These are phyloP conservation scores for Belonocnema kinseyi DNA, from an alignment of 1,140 invertebrate genomes.

Conservation along the genomic window DNA sequence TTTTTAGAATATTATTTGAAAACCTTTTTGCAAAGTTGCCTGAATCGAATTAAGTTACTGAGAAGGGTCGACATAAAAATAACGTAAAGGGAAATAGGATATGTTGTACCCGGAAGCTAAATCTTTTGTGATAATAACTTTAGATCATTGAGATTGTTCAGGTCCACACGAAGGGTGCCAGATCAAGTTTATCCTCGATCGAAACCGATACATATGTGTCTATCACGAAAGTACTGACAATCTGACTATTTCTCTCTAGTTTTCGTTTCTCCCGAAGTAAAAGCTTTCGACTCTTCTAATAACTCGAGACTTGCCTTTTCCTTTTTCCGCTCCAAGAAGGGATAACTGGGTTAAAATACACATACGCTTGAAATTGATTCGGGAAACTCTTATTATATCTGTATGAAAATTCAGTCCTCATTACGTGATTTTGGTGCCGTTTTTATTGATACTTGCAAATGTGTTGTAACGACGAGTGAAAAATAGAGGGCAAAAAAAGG, in stretches of 20 bases:
- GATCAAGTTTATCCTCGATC: not conserved
- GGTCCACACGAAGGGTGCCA: not conserved
- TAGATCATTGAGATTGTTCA: slow-evolving; percentile 21
- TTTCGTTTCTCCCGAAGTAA: not conserved
- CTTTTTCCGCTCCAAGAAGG: not conserved
- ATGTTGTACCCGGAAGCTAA: not conserved
- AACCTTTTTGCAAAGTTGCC: not conserved
- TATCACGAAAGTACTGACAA: not conserved
- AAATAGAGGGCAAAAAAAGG: not conserved
- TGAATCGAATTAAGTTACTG: not conserved
- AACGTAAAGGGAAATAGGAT: not conserved
- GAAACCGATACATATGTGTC: not conserved
- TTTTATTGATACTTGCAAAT: slow-evolving; percentile 14
- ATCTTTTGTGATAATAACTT: slow-evolving; percentile 12
- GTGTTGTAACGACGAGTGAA: not conserved
- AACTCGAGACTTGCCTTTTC: not conserved
- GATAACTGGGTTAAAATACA: not conserved
- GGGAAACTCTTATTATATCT: not conserved
- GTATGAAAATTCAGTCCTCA: slow-evolving; percentile 5
- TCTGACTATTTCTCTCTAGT: not conserved
- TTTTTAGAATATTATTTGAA: not conserved
- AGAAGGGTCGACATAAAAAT: not conserved
- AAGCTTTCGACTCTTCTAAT: not conserved
- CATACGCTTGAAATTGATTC: not conserved
- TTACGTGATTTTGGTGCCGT: not conserved